phyloP scores from a whole-genome alignment of 2,888 invertebrate genomes.

The Drosophila vallismaia region DNA sequence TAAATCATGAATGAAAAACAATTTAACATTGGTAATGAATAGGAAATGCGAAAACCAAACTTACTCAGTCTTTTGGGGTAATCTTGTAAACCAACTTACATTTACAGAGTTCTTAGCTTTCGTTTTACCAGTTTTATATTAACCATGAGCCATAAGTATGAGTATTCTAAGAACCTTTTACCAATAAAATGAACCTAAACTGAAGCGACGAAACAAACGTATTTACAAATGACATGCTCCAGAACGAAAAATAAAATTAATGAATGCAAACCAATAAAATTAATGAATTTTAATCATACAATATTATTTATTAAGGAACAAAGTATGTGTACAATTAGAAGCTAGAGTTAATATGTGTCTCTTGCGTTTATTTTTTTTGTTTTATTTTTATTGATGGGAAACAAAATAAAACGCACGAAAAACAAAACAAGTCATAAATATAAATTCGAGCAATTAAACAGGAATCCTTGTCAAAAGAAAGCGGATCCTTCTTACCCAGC shows the following conservation, averaged over 20 bases:
- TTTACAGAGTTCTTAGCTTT: background rate
- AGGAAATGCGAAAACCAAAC: conserved; percentile 39
- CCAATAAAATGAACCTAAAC: conserved; percentile 32
- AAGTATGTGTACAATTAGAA: conserved; percentile 58
- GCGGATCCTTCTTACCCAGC: conserved; percentile 77
- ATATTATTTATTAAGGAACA: conserved; percentile 76
- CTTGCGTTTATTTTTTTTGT: conserved; percentile 39
- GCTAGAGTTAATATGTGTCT: conserved; percentile 59
- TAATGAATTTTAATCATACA: conserved; percentile 53
- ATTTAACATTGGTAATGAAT: background rate
- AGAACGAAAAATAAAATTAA: conserved; percentile 19
- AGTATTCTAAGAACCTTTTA: conserved; percentile 25
- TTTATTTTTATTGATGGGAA: conserved; percentile 15
- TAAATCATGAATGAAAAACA: background rate
- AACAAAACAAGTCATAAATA: conserved; percentile 34
- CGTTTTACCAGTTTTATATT: background rate
- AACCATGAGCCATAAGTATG: conserved; percentile 22
- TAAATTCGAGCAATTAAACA: conserved; percentile 62
- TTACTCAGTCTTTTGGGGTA: conserved; percentile 48
- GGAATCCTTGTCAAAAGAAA: conserved; percentile 49
- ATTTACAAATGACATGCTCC: conserved; percentile 37
- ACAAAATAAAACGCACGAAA: conserved; percentile 19
- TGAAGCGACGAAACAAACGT: conserved; percentile 16
- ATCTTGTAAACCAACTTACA: background rate
- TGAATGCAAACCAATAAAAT: conserved; percentile 48